Conservation (phyloP, 2,888 invertebrate species). For the Carterocephalus palaemon region DNA sequence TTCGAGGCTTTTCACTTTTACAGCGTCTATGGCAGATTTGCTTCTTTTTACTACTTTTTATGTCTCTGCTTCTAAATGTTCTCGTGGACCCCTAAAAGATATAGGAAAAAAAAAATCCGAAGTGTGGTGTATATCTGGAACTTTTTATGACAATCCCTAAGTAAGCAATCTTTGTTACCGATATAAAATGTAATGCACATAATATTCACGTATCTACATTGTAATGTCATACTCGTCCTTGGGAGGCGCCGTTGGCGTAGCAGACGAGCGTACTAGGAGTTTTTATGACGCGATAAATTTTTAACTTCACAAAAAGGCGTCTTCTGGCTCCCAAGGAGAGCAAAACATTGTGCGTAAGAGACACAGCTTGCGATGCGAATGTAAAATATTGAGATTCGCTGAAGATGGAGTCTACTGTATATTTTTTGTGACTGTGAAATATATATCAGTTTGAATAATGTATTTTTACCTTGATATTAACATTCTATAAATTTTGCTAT, state of each 20-base stretch:
- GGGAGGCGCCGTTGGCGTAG: constrained; percentile 46
- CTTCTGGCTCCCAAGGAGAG: constrained; percentile 49
- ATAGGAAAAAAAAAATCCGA: not conserved
- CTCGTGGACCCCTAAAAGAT: not conserved
- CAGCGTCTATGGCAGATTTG: too few species aligned
- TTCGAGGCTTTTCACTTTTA: too few species aligned
- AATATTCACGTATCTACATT: constrained; percentile 47
- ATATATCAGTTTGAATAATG: too few species aligned
- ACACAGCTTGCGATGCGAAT: constrained; percentile 12
- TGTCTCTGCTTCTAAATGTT: not conserved
- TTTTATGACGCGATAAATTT: constrained; percentile 73
- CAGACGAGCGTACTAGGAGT: constrained; percentile 54
- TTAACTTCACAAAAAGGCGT: constrained; percentile 64
- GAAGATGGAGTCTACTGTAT: constrained; percentile 9
- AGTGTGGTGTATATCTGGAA: constrained; percentile 1
- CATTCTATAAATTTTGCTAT: too few species aligned
- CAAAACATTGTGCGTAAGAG: constrained; percentile 42
- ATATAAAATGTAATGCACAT: constrained; percentile 35
- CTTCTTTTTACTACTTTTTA: too few species aligned
- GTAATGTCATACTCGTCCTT: constrained; percentile 57
- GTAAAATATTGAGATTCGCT: constrained; percentile 3
- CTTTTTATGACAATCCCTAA: constrained; percentile 29
- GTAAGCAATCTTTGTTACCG: constrained; percentile 27
- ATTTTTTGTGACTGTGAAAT: too few species aligned
- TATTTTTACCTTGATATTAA: too few species aligned